These are phyloP conservation scores for Dermatemys mawii DNA, from an alignment of 2,113 vertebrate genomes.

Conservation along the genomic window DNA sequence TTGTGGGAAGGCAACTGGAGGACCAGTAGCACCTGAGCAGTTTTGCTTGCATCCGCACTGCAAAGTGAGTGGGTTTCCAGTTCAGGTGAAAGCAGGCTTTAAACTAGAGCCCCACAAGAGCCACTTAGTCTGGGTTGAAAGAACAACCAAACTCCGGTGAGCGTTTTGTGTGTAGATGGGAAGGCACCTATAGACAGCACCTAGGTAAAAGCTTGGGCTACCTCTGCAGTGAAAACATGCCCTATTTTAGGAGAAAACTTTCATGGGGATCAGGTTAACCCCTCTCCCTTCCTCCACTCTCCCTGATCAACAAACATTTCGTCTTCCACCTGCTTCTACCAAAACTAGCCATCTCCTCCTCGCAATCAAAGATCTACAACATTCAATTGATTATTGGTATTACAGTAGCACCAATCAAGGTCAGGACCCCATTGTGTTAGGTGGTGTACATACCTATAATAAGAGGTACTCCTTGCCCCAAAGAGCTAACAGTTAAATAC, in stretches of 20 bases:
- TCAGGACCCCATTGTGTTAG: background rate
- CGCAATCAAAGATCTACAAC: accelerated
- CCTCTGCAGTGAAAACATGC: background rate
- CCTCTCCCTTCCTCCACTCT: background rate
- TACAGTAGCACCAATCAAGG: background rate
- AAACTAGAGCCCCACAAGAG: background rate
- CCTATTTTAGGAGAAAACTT: background rate
- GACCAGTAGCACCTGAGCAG: background rate
- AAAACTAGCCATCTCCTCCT: background rate
- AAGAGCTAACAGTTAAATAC: background rate
- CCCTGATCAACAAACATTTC: background rate
- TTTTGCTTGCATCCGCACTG: background rate
- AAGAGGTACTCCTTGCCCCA: background rate
- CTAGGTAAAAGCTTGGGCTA: background rate
- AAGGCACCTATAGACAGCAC: background rate
- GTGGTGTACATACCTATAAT: background rate
- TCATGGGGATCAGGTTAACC: background rate
- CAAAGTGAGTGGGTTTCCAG: background rate
- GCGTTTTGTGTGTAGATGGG: background rate
- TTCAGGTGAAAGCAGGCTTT: background rate
- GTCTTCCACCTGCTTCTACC: background rate
- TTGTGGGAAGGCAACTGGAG: background rate
- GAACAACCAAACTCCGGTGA: background rate
- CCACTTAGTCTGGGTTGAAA: background rate
- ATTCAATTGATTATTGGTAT: background rate